A percentile compares a stretch with the other conserved stretches of the same genome.
Conservation (phyloP, 2,113 vertebrate genomes). For the Perca flavescens region DNA sequence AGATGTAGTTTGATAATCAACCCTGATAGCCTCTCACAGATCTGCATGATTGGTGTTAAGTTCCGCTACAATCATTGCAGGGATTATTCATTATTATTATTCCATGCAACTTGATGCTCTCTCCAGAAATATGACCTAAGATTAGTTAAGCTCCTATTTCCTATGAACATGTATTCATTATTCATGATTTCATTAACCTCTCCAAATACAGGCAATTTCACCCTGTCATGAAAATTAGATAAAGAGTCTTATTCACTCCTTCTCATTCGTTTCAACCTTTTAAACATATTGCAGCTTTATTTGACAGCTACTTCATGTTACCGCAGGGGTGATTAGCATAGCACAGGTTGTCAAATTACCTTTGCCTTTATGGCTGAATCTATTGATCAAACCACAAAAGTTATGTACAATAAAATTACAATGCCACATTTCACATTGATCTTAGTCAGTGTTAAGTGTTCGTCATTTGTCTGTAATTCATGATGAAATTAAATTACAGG, state of each 20-base stretch:
- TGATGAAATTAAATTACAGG: slow-evolving; percentile 50
- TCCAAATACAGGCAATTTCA: slow-evolving; percentile 44
- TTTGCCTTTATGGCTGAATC: background rate
- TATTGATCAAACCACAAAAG: slow-evolving; percentile 26
- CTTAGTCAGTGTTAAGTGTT: slow-evolving; percentile 21
- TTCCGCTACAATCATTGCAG: background rate
- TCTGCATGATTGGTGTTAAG: slow-evolving; percentile 21
- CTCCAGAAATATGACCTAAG: slow-evolving; percentile 1
- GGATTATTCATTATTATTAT: slow-evolving; percentile 11
- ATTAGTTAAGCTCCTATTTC: slow-evolving; percentile 6
- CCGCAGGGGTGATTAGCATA: background rate
- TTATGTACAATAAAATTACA: slow-evolving; percentile 25
- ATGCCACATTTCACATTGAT: slow-evolving; percentile 18
- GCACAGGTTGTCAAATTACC: background rate
- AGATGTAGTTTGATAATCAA: background rate
- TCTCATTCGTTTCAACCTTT: slow-evolving; percentile 14
- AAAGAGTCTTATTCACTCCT: slow-evolving; percentile 5
- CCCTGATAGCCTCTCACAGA: background rate
- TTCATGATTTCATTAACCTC: slow-evolving; percentile 50
- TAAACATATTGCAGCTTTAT: background rate
- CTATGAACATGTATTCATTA: slow-evolving; percentile 37
- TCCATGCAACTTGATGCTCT: slow-evolving; percentile 4
- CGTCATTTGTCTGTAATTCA: slow-evolving; percentile 26
- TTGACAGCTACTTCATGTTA: background rate
- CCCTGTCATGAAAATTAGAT: slow-evolving; percentile 29